Percentiles rank a stretch among this genome's conserved stretches.
Evolutionary conservation across 2,888 invertebrate species (phyloP).

Genomic region (Zygaena filipendulae): DNA sequence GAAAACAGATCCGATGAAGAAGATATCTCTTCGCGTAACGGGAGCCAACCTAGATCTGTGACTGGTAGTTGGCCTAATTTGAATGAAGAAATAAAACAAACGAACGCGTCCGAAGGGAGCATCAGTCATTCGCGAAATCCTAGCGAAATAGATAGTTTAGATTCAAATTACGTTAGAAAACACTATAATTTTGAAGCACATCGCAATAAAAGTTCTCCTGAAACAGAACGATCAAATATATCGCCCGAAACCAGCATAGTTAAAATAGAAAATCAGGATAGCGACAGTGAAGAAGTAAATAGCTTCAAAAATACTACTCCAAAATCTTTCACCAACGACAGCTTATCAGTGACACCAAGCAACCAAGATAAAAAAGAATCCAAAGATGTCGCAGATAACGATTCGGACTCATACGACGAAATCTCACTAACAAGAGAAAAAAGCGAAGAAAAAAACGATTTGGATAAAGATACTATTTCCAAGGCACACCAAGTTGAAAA

Average conservation of each 20-base stretch:
- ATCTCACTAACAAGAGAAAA: constrained; percentile 33
- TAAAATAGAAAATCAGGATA: constrained; percentile 45
- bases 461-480: constrained; percentile 16
- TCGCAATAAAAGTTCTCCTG: constrained; percentile 59
- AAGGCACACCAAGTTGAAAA: constrained; percentile 21
- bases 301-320: constrained; percentile 53
- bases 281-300: constrained; percentile 43
- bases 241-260: constrained; percentile 46
- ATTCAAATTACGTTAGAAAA: constrained; percentile 68
- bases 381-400: constrained; percentile 22
- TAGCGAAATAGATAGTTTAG: constrained; percentile 68
- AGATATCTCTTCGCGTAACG: constrained; percentile 39
- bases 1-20: constrained; percentile 45
- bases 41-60: constrained; percentile 47
- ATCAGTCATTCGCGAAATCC: constrained; percentile 59
- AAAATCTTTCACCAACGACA: constrained; percentile 56
- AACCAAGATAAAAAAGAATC: constrained; percentile 35
- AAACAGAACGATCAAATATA: constrained; percentile 44
- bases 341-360: constrained; percentile 40
- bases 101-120: constrained; percentile 57
- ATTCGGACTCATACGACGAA: constrained; percentile 33
- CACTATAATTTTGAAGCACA: constrained; percentile 64
- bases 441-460: constrained; percentile 22
- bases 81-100: constrained; percentile 50
- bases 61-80: constrained; percentile 61